Evolutionary conservation across 2,888 invertebrate genomes (phyloP).

Genomic region (Dasypolia templi): DNA sequence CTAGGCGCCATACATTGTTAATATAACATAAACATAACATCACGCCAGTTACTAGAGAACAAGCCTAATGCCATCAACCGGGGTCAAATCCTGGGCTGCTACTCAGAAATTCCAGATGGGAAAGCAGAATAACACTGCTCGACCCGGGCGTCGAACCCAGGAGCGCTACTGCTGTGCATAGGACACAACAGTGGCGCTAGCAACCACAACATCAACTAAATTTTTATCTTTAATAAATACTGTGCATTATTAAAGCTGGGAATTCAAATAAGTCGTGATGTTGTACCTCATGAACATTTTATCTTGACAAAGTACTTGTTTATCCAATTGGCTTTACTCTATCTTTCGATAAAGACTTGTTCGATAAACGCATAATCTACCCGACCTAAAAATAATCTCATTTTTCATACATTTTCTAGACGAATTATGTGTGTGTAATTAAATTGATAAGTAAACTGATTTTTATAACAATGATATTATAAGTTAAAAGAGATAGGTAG

Average conservation of each 20-base stretch:
- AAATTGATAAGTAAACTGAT: constrained; percentile 25
- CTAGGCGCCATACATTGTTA: neutral
- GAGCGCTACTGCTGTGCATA: no score
- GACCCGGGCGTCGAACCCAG: no score
- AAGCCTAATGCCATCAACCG: no score
- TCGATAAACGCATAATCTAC: constrained; percentile 30
- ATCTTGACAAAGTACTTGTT: constrained; percentile 47
- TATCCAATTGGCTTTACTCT: constrained; percentile 41
- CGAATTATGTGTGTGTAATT: constrained; percentile 7
- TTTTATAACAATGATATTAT: constrained; percentile 38
- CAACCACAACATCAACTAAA: no score
- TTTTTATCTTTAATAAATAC: constrained; percentile 2
- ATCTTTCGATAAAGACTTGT: constrained; percentile 45
- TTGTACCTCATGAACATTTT: constrained; percentile 21
- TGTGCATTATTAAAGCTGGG: constrained; percentile 23
- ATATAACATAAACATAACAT: no score
- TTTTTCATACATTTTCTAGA: constrained; percentile 31
- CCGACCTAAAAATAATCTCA: constrained; percentile 53
- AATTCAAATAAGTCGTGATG: constrained; percentile 8
- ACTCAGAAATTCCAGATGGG: no score
- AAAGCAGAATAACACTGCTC: no score
- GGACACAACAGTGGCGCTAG: no score
- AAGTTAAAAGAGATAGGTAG: no score
- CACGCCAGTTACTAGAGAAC: no score
- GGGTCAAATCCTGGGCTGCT: no score